Percentiles rank a stretch among this genome's conserved stretches.
Conservation (phyloP, 2,113 vertebrate species). For the Periophthalmus modestus region DNA sequence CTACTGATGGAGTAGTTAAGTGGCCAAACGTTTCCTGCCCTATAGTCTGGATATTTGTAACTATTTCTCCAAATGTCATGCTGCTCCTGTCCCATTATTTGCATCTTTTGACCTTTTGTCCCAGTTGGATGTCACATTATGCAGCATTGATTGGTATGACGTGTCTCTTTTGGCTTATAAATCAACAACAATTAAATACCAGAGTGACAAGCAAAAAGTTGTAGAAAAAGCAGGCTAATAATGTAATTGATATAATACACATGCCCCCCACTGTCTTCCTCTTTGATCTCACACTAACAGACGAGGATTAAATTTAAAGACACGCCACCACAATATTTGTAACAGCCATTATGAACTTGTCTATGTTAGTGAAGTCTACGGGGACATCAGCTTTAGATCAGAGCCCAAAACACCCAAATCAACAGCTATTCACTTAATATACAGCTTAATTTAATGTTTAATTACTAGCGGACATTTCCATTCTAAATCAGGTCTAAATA, state of each 20-base stretch:
- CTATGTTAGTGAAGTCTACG: not conserved
- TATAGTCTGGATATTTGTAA: not conserved
- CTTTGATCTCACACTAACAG: not conserved
- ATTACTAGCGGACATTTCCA: too few relatives aligned
- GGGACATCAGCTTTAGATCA: not conserved
- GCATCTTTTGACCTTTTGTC: not conserved
- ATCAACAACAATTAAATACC: not conserved
- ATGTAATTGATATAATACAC: not conserved
- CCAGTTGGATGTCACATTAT: slow-evolving; percentile 1
- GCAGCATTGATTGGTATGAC: not conserved
- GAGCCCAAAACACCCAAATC: not conserved
- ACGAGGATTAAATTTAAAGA: not conserved
- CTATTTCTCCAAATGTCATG: not conserved
- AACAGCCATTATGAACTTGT: not conserved
- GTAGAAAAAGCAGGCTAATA: not conserved
- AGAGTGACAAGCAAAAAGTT: not conserved
- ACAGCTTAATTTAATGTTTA: not conserved
- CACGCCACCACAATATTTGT: not conserved
- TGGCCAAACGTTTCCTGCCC: too few relatives aligned
- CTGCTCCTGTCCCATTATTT: not conserved
- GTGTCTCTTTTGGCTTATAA: not conserved
- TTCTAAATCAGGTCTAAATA: too few relatives aligned
- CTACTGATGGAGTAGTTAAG: too few relatives aligned
- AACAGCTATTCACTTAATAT: not conserved
- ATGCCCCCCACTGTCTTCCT: not conserved